Evolutionary conservation across 2,888 invertebrate species (phyloP).

Genomic region (Micoletzkya japonica): DNA sequence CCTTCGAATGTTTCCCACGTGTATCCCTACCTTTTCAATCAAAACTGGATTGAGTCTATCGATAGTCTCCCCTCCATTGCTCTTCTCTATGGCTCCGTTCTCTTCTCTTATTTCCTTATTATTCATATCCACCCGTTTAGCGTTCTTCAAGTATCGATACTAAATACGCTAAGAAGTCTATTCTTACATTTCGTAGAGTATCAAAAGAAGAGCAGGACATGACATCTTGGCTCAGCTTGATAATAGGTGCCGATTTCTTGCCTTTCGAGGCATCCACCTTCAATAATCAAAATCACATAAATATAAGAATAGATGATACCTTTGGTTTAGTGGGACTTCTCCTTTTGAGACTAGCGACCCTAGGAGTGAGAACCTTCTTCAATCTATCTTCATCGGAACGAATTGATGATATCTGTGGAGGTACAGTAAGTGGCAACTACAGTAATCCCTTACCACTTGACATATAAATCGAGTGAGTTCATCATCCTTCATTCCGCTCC

Average conservation of each 20-base stretch:
- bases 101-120: no score
- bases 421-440: not conserved
- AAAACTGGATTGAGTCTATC: conserved; percentile 37
- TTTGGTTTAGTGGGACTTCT: no score
- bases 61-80: no score
- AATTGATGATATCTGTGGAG: not conserved
- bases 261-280: conserved; percentile 34
- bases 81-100: no score
- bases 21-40: conserved; percentile 28
- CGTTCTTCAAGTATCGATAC: no score
- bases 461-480: conserved; percentile 12
- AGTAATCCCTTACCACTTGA: not conserved
- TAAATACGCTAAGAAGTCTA: no score
- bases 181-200: no score
- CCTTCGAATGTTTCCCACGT: not conserved
- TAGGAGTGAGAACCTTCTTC: conserved; percentile 3
- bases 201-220: conserved; percentile 19
- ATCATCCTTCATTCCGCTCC: conserved; percentile 10
- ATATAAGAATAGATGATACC: not conserved
- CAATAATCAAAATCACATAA: not conserved
- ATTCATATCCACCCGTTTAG: no score
- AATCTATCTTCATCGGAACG: conserved; percentile 3
- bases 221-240: conserved; percentile 18
- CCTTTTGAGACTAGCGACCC: conserved; percentile 9
- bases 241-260: conserved; percentile 30